phyloP scores from a whole-genome alignment of 2,113 vertebrate genomes.

The Muntiacus reevesi region DNA sequence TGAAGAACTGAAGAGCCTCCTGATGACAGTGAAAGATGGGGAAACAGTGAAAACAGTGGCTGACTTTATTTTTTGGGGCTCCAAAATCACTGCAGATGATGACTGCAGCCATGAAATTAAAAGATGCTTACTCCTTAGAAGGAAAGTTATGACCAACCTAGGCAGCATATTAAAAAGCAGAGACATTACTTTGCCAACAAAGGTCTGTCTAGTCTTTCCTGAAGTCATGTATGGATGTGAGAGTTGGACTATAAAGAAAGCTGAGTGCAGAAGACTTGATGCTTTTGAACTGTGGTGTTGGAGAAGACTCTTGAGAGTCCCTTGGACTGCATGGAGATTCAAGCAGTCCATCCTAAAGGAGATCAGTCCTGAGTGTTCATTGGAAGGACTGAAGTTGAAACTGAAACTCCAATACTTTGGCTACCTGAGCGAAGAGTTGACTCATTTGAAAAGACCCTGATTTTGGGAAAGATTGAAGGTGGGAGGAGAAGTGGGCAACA shows the following conservation, averaged over 20 bases:
- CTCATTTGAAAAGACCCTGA: not conserved
- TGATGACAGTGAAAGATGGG: not conserved
- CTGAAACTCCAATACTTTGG: not conserved
- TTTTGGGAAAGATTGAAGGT: not conserved
- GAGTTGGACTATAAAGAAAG: not conserved
- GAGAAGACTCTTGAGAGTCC: not conserved
- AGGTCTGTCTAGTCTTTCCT: not conserved
- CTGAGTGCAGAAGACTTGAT: not conserved
- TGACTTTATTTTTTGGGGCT: not conserved
- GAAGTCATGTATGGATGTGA: not conserved
- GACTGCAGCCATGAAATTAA: not conserved
- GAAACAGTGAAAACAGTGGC: not conserved
- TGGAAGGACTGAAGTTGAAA: not conserved
- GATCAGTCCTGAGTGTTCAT: not conserved
- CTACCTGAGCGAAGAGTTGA: rapidly evolving
- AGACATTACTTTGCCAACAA: not conserved
- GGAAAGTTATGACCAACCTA: not conserved
- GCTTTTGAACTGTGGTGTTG: not conserved
- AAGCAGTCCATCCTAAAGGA: not conserved
- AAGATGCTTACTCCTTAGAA: not conserved
- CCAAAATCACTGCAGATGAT: not conserved
- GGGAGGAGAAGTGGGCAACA: not conserved
- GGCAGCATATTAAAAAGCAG: not conserved
- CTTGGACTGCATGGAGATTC: not conserved
- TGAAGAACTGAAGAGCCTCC: not conserved